Evolutionary conservation across 2,797 vertebrate species (phyloP).

Genomic region (Menidia menidia): DNA sequence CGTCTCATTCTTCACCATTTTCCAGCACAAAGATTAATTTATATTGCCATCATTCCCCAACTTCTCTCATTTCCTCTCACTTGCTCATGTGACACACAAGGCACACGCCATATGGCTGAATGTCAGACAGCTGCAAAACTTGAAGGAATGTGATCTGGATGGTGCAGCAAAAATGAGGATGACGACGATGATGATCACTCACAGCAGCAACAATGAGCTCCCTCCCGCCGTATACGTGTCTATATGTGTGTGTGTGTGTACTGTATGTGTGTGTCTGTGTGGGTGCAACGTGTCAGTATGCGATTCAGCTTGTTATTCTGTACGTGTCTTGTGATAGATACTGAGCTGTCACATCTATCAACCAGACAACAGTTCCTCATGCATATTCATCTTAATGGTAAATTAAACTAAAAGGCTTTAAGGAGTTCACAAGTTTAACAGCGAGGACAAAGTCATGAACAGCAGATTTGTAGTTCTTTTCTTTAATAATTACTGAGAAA

Average conservation of each 20-base stretch:
- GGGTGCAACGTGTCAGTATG: conserved; percentile 54
- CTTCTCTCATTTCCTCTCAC: conserved; percentile 18
- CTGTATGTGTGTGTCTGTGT: conserved; percentile 33
- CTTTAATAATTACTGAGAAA: conserved; percentile 3
- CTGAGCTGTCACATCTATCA: conserved; percentile 71
- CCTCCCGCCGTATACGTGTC: conserved; percentile 6
- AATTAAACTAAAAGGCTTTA: conserved; percentile 53
- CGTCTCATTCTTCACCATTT: conserved; percentile 25
- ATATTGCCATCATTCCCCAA: conserved; percentile 25
- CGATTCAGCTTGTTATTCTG: conserved; percentile 55
- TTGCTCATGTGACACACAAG: neutral
- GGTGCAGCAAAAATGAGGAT: conserved; percentile 44
- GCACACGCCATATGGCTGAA: conserved; percentile 52
- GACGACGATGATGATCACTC: conserved; percentile 23
- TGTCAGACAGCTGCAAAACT: conserved; percentile 65
- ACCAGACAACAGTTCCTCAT: conserved; percentile 64
- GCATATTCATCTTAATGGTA: conserved; percentile 72
- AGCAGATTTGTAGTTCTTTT: conserved; percentile 52
- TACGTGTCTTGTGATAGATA: conserved; percentile 58
- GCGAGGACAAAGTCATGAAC: conserved; percentile 52
- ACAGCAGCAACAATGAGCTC: conserved; percentile 24
- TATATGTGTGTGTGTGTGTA: conserved; percentile 1
- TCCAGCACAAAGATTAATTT: conserved; percentile 30
- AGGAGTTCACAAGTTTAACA: conserved; percentile 65
- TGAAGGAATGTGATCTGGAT: conserved; percentile 35